Base-by-base conservation (phyloP, 2,888 invertebrate species). In the Beris chalybata region DNA sequence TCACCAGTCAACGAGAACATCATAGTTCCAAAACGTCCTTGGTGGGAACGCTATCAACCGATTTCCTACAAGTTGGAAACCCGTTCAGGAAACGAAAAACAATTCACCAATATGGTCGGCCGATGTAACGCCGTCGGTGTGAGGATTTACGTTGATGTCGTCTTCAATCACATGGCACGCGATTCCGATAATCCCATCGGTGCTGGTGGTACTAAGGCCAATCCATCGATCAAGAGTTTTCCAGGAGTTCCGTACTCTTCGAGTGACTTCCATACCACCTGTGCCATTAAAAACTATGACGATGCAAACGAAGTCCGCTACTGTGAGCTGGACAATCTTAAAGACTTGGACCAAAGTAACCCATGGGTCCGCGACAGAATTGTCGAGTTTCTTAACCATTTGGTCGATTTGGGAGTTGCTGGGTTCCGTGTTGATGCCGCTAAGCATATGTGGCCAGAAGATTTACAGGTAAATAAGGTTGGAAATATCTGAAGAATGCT, bases 151-250 rank as follows among this genome's bases (percentile, higher is more conserved):
- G 91, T 89, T 0, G 95, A 95, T 75, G 85, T 88, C 0, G 85
- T 95, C n/a, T 83, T 94, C 67, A 95, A 95, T 79, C 95, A 95
- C 78, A 95, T 95, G 95, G 86, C 90, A 0, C 86, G 73, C 4
- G 59, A 59, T 13, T 73, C 71, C 38, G 67, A 15, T 11, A 50
- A 65, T 11, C 74, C 73, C 48, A 72, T 75, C 0, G 92, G 91
- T 1, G 87, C 87, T 0, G 89, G 83, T 2, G 88, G 89, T 29
- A 85, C 86, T 13, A 82, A 78, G 0, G 88, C 85, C 2, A 78
- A 86, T 73, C 84, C 86, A 5, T 78, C 32, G 47, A 31, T 29
- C 30, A 53, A 84, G 74, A 74, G 80, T 6, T 90, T 85, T 74
- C 86, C 86, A 0, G 80, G 81, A 0, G 89, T 92, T 0, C 90